Base-by-base conservation (phyloP, 2,797 vertebrate genomes). In the Malacoraja senta region DNA sequence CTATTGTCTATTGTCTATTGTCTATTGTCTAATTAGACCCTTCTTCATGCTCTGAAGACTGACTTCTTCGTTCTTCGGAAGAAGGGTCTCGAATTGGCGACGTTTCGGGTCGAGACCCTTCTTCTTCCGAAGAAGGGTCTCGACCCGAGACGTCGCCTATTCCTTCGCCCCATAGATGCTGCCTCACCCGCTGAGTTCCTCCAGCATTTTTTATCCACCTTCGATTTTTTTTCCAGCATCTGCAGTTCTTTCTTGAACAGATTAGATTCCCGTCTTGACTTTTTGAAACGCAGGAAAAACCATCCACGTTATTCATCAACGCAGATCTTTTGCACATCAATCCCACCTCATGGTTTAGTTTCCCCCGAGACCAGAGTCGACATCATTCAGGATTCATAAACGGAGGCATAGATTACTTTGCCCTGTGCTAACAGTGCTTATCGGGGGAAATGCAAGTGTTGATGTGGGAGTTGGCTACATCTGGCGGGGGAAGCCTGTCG, bases 391-490 rank as follows among this genome's bases (percentile, higher is more conserved):
- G 83, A 86, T 65, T 86, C 83, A 86, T 63, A 86, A 86, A 61
- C 3, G 63, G 83, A 86, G 29, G 61, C 8, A 29, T 32, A 86
- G 63, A 86, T 86, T 86, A 19, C 17, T 63, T 86, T 86, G 29
- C 58, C n/a, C 83, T 63, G n/a, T 53, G 32, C 15, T 86, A 86
- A 86, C 29, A 86, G 58, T 32, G 61, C 61, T 86, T 58, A 63
- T 17, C 83, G 61, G 63, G 83, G 83, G 83, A 72, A 91, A 91
- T 68, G 72, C 38, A 21, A 91, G 21, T 72, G 88, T 74, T 91
- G 68, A 26, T 38, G 24, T 53, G 90, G 63, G n/a, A 65, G 8
- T 90, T 29, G 35, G 63, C 65, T 65, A 35, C 68, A 91, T 74
- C 65, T 91, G 90, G 65, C 44, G 13, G 38, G 71, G 68, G 65